These are phyloP conservation scores for Rhabdomys pumilio DNA, from an alignment of 2,797 vertebrate species.

Conservation along the genomic window DNA sequence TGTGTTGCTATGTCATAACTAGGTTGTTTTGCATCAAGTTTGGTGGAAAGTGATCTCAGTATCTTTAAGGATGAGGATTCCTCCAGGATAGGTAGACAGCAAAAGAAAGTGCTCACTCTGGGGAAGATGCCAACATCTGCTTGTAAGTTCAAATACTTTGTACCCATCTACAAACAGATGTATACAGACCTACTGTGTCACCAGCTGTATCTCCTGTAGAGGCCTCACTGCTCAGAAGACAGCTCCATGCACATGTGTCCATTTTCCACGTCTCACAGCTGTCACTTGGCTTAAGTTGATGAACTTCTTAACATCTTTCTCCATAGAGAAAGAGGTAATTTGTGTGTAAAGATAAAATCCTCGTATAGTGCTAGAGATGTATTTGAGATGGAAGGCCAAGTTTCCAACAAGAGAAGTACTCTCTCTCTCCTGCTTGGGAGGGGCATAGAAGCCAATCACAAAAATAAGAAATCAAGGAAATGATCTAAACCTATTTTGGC, in stretches of 20 bases:
- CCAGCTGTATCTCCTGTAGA: not conserved
- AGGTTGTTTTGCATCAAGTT: constrained; percentile 10
- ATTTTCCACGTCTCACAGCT: constrained; percentile 15
- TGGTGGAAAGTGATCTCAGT: not conserved
- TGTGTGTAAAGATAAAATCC: not conserved
- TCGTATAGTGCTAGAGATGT: not conserved
- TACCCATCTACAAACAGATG: not conserved
- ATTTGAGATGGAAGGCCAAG: not conserved
- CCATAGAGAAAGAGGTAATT: constrained; percentile 13
- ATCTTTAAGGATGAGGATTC: constrained; percentile 4
- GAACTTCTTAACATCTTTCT: constrained; percentile 10
- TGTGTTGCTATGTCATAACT: not conserved
- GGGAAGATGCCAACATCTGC: not conserved
- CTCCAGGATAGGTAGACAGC: not conserved
- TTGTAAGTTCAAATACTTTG: not conserved
- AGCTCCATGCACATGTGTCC: not conserved
- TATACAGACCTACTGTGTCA: not conserved
- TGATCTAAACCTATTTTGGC: not conserved
- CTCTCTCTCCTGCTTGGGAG: not conserved
- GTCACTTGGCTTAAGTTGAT: not conserved
- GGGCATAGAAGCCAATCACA: not conserved
- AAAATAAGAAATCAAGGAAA: not conserved
- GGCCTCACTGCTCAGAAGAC: constrained; percentile 38
- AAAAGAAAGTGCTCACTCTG: not conserved
- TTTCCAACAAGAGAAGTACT: not conserved